phyloP scores from a whole-genome alignment of 2,797 vertebrate species.

The Falco naumanni region DNA sequence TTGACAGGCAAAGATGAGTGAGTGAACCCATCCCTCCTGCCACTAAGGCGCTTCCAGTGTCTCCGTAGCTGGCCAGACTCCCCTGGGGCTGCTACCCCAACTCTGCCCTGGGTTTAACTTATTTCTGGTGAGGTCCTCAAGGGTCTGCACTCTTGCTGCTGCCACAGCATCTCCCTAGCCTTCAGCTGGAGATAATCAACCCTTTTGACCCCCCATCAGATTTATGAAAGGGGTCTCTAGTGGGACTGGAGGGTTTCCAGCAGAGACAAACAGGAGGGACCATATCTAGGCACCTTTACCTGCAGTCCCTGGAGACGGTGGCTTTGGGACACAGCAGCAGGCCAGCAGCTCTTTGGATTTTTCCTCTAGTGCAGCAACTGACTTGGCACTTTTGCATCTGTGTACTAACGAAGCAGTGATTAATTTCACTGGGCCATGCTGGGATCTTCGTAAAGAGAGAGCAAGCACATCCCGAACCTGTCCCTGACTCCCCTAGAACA shows the following conservation, averaged over 20 bases:
- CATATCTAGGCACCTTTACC: neutral
- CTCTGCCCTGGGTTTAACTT: neutral
- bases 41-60: neutral
- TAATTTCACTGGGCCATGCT: conserved; percentile 32
- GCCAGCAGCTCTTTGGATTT: neutral
- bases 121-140: neutral
- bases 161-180: neutral
- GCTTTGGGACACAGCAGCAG: neutral
- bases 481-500: neutral
- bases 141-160: neutral
- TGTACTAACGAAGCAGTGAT: conserved; percentile 51
- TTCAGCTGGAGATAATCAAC: neutral
- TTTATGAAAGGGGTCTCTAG: neutral
- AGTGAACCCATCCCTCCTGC: neutral
- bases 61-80: rapidly evolving
- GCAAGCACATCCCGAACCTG: conserved; percentile 15
- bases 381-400: conserved; percentile 59
- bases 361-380: conserved; percentile 21
- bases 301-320: neutral
- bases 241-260: neutral
- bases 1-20: conserved; percentile 49
- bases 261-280: neutral
- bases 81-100: no score
- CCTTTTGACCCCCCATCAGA: neutral
- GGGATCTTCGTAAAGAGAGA: conserved; percentile 1